Percentiles rank a stretch among this genome's conserved stretches.
phyloP scores from a whole-genome alignment of 1,140 invertebrate species.

The Drosophila asahinai region DNA sequence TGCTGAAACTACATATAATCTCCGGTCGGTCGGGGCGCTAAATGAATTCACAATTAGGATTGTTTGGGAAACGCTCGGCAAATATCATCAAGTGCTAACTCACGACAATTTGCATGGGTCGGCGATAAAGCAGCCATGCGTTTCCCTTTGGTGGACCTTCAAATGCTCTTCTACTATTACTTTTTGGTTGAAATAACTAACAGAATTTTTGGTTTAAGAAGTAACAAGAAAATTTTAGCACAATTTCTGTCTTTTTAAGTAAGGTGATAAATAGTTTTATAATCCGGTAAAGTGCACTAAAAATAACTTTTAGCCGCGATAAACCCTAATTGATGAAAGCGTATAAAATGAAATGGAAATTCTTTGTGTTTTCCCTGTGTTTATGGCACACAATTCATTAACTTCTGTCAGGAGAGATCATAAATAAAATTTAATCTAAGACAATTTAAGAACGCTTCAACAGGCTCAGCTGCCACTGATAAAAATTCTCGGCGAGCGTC shows the following conservation, averaged over 20 bases:
- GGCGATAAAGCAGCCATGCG: constrained; percentile 3
- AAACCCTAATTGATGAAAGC: constrained; percentile 40
- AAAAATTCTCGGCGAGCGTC: constrained; percentile 31
- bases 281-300: background rate
- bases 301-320: constrained; percentile 5
- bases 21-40: constrained; percentile 37
- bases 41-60: constrained; percentile 50
- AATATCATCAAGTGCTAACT: constrained; percentile 44
- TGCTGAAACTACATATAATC: constrained; percentile 25
- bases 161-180: constrained; percentile 5
- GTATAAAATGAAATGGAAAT: constrained; percentile 17
- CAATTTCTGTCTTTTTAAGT: background rate
- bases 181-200: background rate
- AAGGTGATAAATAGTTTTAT: background rate
- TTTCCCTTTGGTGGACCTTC: background rate
- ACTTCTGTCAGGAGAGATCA: constrained; percentile 42
- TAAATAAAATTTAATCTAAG: constrained; percentile 54
- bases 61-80: constrained; percentile 30
- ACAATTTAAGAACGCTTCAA: constrained; percentile 53
- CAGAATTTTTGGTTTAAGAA: too few relatives aligned
- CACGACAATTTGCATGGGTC: constrained; percentile 31
- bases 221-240: too few relatives aligned
- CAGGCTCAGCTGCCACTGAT: constrained; percentile 40
- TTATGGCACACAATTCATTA: constrained; percentile 53
- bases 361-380: constrained; percentile 26